Percentiles rank a stretch among this genome's conserved stretches.
Evolutionary conservation across 2,888 invertebrate genomes (phyloP).

Genomic region (Lasioglossum oenotherae): DNA sequence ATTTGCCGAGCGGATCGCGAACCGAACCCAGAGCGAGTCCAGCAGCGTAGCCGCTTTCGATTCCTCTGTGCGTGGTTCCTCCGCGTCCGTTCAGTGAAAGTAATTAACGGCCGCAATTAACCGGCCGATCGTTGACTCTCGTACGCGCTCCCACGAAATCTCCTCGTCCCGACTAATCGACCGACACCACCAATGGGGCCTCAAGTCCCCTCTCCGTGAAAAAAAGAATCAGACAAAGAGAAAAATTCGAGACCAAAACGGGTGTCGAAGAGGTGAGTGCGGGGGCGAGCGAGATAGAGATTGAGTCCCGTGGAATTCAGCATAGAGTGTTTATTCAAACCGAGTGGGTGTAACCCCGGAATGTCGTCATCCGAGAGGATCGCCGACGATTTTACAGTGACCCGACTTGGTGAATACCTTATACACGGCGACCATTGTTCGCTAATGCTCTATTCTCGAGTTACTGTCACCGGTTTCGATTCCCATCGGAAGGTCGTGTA

Average conservation of each 20-base stretch:
- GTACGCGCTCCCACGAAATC: background rate
- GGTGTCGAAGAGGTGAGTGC: background rate
- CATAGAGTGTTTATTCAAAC: background rate
- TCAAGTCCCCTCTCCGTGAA: background rate
- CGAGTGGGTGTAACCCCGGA: constrained; percentile 25
- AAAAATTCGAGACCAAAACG: background rate
- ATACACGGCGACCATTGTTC: background rate
- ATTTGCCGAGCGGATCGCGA: constrained; percentile 19
- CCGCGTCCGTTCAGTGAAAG: constrained; percentile 37
- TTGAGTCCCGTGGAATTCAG: background rate
- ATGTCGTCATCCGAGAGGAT: constrained; percentile 19
- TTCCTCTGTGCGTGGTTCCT: background rate
- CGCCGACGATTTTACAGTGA: background rate
- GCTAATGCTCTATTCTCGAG: background rate
- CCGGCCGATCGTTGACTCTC: background rate
- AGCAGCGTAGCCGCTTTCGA: constrained; percentile 13
- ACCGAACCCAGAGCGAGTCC: constrained; percentile 6
- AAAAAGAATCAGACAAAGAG: background rate
- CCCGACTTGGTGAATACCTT: background rate
- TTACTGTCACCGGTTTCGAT: background rate
- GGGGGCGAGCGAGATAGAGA: background rate
- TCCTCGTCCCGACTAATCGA: background rate
- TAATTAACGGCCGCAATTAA: constrained; percentile 30
- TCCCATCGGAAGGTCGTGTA: background rate
- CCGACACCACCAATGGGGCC: background rate